Conservation (phyloP, 2,113 vertebrate genomes). For the Gnathonemus echidnorhynchus region DNA sequence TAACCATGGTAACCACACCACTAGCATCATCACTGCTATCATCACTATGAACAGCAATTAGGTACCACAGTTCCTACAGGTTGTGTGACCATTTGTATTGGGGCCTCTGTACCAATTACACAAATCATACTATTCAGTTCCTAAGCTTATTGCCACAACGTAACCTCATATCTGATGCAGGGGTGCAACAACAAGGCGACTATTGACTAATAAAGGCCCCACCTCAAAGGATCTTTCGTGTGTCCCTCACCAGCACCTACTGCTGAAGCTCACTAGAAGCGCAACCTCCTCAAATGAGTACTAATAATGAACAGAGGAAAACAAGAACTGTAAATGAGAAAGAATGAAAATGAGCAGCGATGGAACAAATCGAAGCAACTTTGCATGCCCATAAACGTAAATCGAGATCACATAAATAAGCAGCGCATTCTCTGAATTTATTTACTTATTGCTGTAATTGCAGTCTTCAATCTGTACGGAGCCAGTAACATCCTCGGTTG, state of each 20-base stretch:
- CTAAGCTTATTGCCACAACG: background rate
- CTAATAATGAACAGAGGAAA: background rate
- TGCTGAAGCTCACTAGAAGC: background rate
- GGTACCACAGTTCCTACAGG: background rate
- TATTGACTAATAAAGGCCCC: background rate
- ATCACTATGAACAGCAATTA: background rate
- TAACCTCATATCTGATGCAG: background rate
- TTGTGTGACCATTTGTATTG: background rate
- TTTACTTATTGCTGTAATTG: background rate
- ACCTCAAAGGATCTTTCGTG: background rate
- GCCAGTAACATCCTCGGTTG: conserved; percentile 15
- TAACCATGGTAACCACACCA: background rate
- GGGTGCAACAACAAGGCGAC: background rate
- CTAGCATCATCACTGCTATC: background rate
- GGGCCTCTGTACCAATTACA: background rate
- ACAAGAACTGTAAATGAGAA: background rate
- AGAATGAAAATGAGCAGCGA: background rate
- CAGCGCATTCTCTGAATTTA: background rate
- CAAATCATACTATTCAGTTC: background rate
- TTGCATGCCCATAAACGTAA: background rate
- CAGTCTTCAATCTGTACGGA: background rate
- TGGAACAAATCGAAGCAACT: background rate
- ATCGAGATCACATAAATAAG: background rate
- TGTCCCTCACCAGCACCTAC: background rate
- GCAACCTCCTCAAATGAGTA: background rate